Percentiles rank a stretch among this genome's conserved stretches.
phyloP scores from a whole-genome alignment of 2,797 vertebrate species.

The Leptatherina wallacei region DNA sequence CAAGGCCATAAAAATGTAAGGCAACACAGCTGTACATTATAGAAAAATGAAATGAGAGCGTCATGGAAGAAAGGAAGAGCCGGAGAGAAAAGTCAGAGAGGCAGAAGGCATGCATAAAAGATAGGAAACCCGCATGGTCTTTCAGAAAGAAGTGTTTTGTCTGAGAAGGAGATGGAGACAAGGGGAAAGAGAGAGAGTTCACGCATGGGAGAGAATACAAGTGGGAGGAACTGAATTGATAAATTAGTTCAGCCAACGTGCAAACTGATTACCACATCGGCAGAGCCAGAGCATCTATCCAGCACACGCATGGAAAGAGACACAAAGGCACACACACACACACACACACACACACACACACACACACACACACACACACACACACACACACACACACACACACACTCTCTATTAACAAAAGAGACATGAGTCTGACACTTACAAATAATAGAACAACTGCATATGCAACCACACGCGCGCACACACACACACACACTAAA shows the following conservation, averaged over 20 bases:
- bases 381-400: not conserved
- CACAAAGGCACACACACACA: slow-evolving; percentile 28
- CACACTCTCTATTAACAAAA: slow-evolving; percentile 47
- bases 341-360: too few species aligned
- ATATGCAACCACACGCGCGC: slow-evolving; percentile 48
- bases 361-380: not conserved
- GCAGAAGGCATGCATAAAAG: slow-evolving; percentile 75
- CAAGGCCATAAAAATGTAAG: slow-evolving; percentile 68
- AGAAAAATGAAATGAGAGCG: slow-evolving; percentile 55
- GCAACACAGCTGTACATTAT: slow-evolving; percentile 67
- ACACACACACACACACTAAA: slow-evolving; percentile 51
- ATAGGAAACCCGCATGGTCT: slow-evolving; percentile 73
- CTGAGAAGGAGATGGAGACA: slow-evolving; percentile 52
- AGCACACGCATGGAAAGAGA: slow-evolving; percentile 53
- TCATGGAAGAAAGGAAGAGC: slow-evolving; percentile 49
- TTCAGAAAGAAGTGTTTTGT: slow-evolving; percentile 70
- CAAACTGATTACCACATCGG: slow-evolving; percentile 82
- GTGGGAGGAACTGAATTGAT: slow-evolving; percentile 84
- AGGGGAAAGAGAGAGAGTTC: slow-evolving; percentile 59
- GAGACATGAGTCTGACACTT: slow-evolving; percentile 58
- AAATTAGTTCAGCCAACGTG: slow-evolving; percentile 83
- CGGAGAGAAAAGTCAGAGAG: slow-evolving; percentile 50
- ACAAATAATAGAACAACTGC: slow-evolving; percentile 60
- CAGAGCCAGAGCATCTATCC: slow-evolving; percentile 72
- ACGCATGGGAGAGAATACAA: slow-evolving; percentile 80